Base-by-base conservation (phyloP, 1,140 invertebrate species). In the Ruditapes philippinarum region DNA sequence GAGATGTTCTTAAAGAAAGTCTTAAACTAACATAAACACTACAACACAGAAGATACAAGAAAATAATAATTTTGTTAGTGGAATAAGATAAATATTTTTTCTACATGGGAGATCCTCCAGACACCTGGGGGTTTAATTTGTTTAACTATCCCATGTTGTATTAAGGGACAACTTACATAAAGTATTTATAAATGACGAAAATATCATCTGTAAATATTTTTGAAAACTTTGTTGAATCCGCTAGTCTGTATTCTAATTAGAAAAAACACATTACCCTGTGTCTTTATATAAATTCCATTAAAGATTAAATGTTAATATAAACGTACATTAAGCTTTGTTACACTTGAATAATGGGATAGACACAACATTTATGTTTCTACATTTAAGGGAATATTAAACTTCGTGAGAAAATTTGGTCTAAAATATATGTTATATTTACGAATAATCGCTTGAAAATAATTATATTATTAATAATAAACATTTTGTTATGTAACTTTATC, bases 21-120 rank as follows among this genome's bases (percentile, higher is more conserved):
- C 45, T 81, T 65, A 81, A 81, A 62, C 60, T 81, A 81, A 81
- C 54, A 81, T 62, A 81, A 81, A 81, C 33, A 81, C 51, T 40
- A 65, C 38, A 81, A n/a, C 65, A 65, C 33, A 81, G 31, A 36
- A 28, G 25, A 38, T 65, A 81, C 79, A 40, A 38, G 79, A 28
- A 62, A 42, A 81, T 62, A 62, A 81, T 62, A 7, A 62, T 62
- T n/a, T 81, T 62, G 45, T 22, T 19, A 33, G 40, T 33, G 14
- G 3, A 65, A 25, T 31, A 65, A 65, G 22, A 81, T 60, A 60
- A 81, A 78, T 51, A 78, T 78, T 81, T 38, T 40, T 22, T 7
- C 51, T 42, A 45, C 17, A 33, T 25, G 22, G 51, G 57, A 11
- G 36, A 62, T 57, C 14, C 42, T 45, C 65, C 33, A 45, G 54